phyloP scores from a whole-genome alignment of 2,113 vertebrate genomes.

The Cyprinodon brontotheroides region DNA sequence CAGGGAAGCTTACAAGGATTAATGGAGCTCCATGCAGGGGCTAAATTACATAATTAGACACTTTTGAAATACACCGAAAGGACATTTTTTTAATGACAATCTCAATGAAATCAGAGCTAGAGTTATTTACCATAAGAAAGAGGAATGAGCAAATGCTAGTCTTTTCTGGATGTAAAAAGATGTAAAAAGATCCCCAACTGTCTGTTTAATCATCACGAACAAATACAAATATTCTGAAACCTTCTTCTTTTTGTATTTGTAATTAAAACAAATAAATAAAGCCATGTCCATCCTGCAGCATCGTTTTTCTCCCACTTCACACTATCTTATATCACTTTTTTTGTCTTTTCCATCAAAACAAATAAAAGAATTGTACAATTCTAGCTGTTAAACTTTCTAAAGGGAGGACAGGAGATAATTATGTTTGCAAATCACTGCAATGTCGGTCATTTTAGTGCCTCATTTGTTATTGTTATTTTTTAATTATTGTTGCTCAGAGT shows the following conservation, averaged over 20 bases:
- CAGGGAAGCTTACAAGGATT: background rate
- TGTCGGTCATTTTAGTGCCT: slow-evolving; percentile 55
- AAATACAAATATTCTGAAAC: background rate
- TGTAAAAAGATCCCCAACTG: background rate
- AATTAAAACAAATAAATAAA: slow-evolving; percentile 2
- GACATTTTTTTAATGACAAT: too few species aligned
- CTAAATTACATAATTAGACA: too few species aligned
- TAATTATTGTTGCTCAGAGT: slow-evolving; percentile 70
- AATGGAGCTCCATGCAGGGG: background rate
- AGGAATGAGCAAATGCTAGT: background rate
- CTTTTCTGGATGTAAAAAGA: background rate
- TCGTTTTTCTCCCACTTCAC: background rate
- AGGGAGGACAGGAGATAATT: slow-evolving; percentile 19
- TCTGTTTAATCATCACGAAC: background rate
- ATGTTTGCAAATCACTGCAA: slow-evolving; percentile 27
- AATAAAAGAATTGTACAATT: background rate
- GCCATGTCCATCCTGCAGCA: too few species aligned
- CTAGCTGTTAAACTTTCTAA: too few species aligned
- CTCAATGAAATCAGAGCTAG: too few species aligned
- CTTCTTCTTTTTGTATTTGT: background rate
- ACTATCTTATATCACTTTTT: background rate
- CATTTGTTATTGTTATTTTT: slow-evolving; percentile 17
- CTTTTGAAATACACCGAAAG: too few species aligned
- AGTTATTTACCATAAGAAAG: too few species aligned
- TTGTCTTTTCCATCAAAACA: background rate